phyloP scores from a whole-genome alignment of 2,113 vertebrate genomes.

The Channa argus region DNA sequence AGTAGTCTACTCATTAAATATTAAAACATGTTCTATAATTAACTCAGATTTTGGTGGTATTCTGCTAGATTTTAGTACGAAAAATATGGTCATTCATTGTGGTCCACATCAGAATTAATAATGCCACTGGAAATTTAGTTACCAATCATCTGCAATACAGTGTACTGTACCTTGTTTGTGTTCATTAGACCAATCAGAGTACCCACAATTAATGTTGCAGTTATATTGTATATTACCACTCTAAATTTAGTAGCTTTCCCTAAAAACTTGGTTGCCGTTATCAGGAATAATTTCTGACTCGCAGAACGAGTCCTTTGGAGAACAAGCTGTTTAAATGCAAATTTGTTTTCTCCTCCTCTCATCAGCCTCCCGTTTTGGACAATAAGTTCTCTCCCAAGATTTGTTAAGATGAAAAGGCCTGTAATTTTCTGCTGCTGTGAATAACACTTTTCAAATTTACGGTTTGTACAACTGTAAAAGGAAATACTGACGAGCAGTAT shows the following conservation, averaged over 20 bases:
- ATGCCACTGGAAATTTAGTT: conserved; percentile 17
- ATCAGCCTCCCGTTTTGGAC: conserved; percentile 49
- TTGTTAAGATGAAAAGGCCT: conserved; percentile 56
- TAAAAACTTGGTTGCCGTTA: conserved; percentile 3
- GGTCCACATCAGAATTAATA: conserved; percentile 40
- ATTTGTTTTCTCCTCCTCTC: conserved; percentile 56
- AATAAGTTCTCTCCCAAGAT: conserved; percentile 56
- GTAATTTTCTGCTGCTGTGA: conserved; percentile 59
- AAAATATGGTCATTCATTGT: conserved; percentile 29
- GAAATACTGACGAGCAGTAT: conserved; percentile 41
- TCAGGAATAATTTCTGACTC: conserved; percentile 30
- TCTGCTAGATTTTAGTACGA: conserved; percentile 10
- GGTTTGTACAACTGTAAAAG: conserved; percentile 12
- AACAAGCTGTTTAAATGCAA: conserved; percentile 65
- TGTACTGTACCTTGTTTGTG: background rate
- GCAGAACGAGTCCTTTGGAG: conserved; percentile 30
- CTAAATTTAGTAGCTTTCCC: conserved; percentile 6
- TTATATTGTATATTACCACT: background rate
- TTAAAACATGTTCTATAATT: conserved; percentile 49
- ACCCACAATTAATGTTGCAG: conserved; percentile 21
- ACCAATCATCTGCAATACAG: conserved; percentile 21
- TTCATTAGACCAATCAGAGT: conserved; percentile 31
- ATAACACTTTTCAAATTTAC: conserved; percentile 61
- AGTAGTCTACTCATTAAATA: conserved; percentile 33
- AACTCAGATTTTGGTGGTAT: conserved; percentile 22